Percentiles rank a stretch among this genome's conserved stretches.
These are phyloP conservation scores for Melinaea menophilus DNA, from an alignment of 2,888 invertebrate species.

Conservation along the genomic window DNA sequence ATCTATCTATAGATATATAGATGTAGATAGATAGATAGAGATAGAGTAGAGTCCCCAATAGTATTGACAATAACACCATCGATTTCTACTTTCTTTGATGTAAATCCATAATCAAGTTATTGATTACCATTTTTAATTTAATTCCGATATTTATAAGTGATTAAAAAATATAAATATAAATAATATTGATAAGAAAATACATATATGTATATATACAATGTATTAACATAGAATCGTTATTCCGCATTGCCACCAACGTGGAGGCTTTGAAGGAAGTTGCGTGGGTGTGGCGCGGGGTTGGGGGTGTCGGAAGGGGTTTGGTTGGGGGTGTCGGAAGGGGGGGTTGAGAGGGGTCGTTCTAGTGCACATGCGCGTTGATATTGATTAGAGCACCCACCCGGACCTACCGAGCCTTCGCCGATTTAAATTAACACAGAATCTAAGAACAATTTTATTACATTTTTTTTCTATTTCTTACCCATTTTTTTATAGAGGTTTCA, in stretches of 20 bases:
- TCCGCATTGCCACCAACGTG: conserved; percentile 27
- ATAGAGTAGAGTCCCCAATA: no score
- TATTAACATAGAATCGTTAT: conserved; percentile 18
- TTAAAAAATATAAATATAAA: no score
- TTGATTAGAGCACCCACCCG: conserved; percentile 31
- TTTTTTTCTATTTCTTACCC: no score
- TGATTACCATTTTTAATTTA: no score
- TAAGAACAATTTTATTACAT: no score
- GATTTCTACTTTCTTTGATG: no score
- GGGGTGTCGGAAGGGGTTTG: background rate
- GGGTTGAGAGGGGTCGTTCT: conserved; percentile 12
- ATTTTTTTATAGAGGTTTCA: no score
- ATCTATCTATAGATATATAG: no score
- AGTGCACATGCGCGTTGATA: conserved; percentile 35
- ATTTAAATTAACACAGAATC: conserved; percentile 15
- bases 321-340: conserved; percentile 8
- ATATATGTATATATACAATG: background rate
- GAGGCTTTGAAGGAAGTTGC: conserved; percentile 40
- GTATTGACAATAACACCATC: no score
- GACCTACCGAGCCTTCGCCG: conserved; percentile 14
- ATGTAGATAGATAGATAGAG: no score
- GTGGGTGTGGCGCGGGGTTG: background rate
- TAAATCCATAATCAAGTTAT: no score
- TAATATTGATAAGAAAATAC: background rate
- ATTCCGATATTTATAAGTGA: no score